A percentile compares a stretch with the other conserved stretches of the same genome.
Conservation (phyloP, 2,113 vertebrate species). For the Platycercus adscitus region DNA sequence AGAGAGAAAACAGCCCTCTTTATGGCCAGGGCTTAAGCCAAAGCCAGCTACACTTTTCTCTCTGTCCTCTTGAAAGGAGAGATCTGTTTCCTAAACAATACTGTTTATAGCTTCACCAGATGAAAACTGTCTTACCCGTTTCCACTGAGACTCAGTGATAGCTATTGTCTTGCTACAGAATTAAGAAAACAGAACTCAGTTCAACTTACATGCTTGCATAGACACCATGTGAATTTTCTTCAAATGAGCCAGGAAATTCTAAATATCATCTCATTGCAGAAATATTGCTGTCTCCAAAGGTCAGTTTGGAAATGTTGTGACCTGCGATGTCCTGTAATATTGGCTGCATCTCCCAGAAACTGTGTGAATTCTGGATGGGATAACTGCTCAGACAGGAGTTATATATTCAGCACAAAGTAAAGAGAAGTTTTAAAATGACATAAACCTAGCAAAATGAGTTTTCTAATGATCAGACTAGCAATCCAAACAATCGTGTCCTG, state of each 20-base stretch:
- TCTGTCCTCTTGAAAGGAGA: not conserved
- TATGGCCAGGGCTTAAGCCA: not conserved
- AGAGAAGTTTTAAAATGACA: not conserved
- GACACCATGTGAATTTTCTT: slow-evolving; percentile 23
- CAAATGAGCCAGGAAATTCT: slow-evolving; percentile 39
- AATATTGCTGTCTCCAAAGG: not conserved
- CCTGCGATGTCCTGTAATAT: slow-evolving; percentile 24
- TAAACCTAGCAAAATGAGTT: not conserved
- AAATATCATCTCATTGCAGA: not conserved
- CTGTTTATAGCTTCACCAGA: not conserved
- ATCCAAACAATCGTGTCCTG: not conserved
- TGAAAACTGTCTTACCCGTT: slow-evolving; percentile 30
- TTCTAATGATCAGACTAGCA: not conserved
- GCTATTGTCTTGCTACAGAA: not conserved
- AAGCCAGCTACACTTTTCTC: not conserved
- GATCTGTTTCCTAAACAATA: not conserved
- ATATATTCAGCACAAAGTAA: not conserved
- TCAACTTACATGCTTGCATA: slow-evolving; percentile 7
- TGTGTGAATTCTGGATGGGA: not conserved
- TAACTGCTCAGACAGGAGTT: not conserved
- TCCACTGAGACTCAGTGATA: not conserved
- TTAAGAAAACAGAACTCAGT: slow-evolving; percentile 18
- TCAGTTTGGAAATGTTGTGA: slow-evolving; percentile 35
- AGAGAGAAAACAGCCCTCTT: not conserved
- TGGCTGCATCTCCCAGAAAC: slow-evolving; percentile 20